phyloP scores from a whole-genome alignment of 2,797 vertebrate genomes.

The Molossus molossus region DNA sequence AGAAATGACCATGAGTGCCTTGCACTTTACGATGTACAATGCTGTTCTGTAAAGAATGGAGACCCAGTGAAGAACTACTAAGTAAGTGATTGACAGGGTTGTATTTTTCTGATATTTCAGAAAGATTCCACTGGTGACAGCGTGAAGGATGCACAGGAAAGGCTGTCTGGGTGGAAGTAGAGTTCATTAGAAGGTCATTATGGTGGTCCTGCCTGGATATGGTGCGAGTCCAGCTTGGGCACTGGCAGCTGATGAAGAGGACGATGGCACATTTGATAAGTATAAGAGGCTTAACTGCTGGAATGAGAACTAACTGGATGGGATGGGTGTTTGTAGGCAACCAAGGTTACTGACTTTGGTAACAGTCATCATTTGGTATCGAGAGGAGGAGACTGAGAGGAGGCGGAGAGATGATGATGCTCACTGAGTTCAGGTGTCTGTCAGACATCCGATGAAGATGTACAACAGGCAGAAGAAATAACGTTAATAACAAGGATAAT shows the following conservation, averaged over 20 bases:
- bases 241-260: neutral
- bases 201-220: neutral
- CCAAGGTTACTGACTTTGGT: neutral
- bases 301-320: neutral
- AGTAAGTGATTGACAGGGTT: neutral
- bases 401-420: neutral
- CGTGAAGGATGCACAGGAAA: neutral
- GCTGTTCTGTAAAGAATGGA: neutral
- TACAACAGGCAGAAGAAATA: neutral
- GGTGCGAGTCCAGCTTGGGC: accelerated
- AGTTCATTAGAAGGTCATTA: neutral
- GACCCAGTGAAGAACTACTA: neutral
- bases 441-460: neutral
- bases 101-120: neutral
- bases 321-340: neutral
- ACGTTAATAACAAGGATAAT: neutral
- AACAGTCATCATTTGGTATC: neutral
- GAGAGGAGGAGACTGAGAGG: neutral
- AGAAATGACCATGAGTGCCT: neutral
- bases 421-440: neutral
- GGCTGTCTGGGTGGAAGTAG: neutral
- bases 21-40: neutral
- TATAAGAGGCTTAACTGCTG: neutral
- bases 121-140: neutral
- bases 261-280: accelerated